phyloP scores from a whole-genome alignment of 35 echinoderm and acorn worm species.

The Hemicentrotus pulcherrimus region DNA sequence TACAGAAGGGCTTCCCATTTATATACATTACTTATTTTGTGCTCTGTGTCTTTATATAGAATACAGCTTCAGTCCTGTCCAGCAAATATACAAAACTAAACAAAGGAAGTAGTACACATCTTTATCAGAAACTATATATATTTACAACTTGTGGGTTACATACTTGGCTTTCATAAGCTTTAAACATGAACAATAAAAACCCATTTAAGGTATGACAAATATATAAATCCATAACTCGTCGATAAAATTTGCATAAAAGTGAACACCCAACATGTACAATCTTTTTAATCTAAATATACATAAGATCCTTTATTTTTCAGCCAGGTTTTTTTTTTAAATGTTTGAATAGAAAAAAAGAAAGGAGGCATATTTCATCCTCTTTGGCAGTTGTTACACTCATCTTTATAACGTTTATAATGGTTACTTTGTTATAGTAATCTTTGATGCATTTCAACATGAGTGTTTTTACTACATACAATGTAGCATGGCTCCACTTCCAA shows the following conservation, averaged over 20 bases:
- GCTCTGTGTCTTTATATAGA: not conserved
- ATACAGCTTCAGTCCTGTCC: not conserved
- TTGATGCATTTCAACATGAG: not conserved
- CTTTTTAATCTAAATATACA: slow-evolving; percentile 56
- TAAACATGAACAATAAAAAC: slow-evolving; percentile 34
- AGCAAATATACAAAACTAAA: slow-evolving; percentile 18
- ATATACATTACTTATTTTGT: not conserved
- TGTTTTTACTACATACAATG: not conserved
- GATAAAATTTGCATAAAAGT: slow-evolving; percentile 49
- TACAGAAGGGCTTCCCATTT: not conserved
- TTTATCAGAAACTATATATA: slow-evolving; percentile 14
- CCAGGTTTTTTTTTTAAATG: slow-evolving; percentile 50
- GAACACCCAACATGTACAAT: slow-evolving; percentile 52
- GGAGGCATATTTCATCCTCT: slow-evolving; percentile 33
- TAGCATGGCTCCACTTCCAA: not conserved
- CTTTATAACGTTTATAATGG: not conserved
- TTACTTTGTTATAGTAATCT: not conserved
- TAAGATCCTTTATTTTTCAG: slow-evolving; percentile 49
- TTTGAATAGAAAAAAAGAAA: slow-evolving; percentile 23
- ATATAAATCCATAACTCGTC: slow-evolving; percentile 31
- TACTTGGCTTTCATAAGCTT: slow-evolving; percentile 31
- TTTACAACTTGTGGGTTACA: slow-evolving; percentile 31
- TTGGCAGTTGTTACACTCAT: slow-evolving; percentile 39
- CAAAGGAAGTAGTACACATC: slow-evolving; percentile 37
- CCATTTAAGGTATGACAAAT: slow-evolving; percentile 43